These are phyloP conservation scores for Orchesella cincta DNA, from an alignment of 1,140 invertebrate genomes.

Conservation along the genomic window DNA sequence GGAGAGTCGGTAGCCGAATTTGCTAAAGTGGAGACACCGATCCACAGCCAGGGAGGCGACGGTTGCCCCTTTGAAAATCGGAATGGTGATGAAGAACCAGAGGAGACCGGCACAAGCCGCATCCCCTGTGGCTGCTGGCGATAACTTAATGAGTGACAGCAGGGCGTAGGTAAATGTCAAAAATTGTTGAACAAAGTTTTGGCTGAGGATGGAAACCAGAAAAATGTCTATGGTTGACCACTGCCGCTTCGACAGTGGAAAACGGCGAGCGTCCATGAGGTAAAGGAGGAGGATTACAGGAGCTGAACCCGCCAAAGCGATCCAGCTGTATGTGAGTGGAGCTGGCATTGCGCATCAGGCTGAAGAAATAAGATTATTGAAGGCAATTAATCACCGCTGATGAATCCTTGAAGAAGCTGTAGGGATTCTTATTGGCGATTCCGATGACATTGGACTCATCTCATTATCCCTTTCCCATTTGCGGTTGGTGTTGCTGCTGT, in stretches of 20 bases:
- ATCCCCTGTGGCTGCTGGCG: slow-evolving; percentile 34
- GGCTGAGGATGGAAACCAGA: slow-evolving; percentile 39
- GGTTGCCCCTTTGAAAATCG: slow-evolving; percentile 42
- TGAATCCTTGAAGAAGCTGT: too few species aligned
- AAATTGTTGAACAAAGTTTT: slow-evolving; percentile 43
- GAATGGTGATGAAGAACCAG: slow-evolving; percentile 43
- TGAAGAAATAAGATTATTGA: not conserved
- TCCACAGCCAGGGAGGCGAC: slow-evolving; percentile 38
- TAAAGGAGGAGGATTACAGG: slow-evolving; percentile 44
- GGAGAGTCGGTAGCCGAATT: slow-evolving; percentile 38
- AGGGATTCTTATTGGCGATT: too few species aligned
- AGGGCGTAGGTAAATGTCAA: slow-evolving; percentile 42
- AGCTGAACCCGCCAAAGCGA: slow-evolving; percentile 41
- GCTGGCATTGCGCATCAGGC: slow-evolving; percentile 30
- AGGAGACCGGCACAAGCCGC: slow-evolving; percentile 38
- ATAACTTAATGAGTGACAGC: slow-evolving; percentile 38
- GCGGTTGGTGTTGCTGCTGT: too few species aligned
- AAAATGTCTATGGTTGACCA: slow-evolving; percentile 42
- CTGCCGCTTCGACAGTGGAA: slow-evolving; percentile 33
- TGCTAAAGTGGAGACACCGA: slow-evolving; percentile 34
- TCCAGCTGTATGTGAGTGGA: slow-evolving; percentile 47
- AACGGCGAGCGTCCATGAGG: slow-evolving; percentile 38
- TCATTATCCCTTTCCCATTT: too few species aligned
- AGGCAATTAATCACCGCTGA: too few species aligned
- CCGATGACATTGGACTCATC: too few species aligned